Conservation (phyloP, 2,888 invertebrate genomes). For the Conistra vaccinii region DNA sequence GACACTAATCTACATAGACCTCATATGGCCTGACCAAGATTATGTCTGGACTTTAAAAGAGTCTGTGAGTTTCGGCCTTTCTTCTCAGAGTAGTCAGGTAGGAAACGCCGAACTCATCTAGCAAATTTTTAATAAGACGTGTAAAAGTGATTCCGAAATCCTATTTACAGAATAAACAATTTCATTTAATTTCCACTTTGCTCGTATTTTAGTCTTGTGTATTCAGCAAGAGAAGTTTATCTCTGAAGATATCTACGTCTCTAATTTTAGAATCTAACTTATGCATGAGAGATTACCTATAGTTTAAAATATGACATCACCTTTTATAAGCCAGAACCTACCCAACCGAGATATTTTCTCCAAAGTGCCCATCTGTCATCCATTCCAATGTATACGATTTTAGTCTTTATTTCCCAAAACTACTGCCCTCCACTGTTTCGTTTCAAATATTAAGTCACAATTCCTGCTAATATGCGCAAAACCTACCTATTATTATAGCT, state of each 20-base stretch:
- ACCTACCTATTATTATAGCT: too few species aligned
- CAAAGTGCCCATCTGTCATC: background rate
- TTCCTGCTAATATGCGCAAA: background rate
- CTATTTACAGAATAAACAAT: too few species aligned
- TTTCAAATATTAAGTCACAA: background rate
- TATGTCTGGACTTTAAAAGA: too few species aligned
- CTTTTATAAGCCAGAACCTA: background rate
- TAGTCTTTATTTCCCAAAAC: background rate
- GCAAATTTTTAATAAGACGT: too few species aligned
- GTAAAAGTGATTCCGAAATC: too few species aligned
- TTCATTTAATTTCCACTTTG: too few species aligned
- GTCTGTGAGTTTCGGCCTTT: too few species aligned
- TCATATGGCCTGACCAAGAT: too few species aligned
- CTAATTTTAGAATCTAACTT: constrained; percentile 9
- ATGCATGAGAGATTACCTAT: background rate
- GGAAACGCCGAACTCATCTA: too few species aligned
- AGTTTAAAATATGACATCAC: constrained; percentile 5
- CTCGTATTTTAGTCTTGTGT: background rate
- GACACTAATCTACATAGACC: too few species aligned
- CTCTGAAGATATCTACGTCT: constrained; percentile 6
- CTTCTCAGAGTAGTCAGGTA: too few species aligned
- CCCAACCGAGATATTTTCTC: background rate
- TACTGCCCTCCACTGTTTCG: too few species aligned
- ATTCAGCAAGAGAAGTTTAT: constrained; percentile 3
- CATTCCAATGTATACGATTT: background rate